These are phyloP conservation scores for Lamellibrachia luymesi DNA, from an alignment of 1,140 invertebrate genomes.

Conservation along the genomic window DNA sequence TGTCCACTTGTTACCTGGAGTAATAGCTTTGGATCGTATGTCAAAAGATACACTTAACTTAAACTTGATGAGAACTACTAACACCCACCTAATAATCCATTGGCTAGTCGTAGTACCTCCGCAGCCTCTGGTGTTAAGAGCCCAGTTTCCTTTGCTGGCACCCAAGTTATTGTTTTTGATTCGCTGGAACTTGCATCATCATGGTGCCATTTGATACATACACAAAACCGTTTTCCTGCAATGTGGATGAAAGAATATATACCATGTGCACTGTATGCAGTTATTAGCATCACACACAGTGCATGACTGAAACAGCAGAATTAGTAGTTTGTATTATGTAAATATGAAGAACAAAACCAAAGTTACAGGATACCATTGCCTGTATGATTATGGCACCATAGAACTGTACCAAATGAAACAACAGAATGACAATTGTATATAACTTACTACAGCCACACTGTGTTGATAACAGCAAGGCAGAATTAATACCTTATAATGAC, in stretches of 20 bases:
- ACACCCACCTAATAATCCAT: background rate
- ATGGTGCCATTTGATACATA: conserved; percentile 69
- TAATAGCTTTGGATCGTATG: background rate
- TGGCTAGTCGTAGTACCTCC: conserved; percentile 62
- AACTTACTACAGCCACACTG: no score
- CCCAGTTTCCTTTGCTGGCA: conserved; percentile 51
- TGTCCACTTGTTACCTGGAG: background rate
- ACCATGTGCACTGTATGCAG: background rate
- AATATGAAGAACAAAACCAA: no score
- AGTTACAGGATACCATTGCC: no score
- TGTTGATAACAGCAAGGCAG: no score
- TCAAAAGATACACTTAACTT: background rate
- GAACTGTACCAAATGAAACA: no score
- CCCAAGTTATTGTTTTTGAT: conserved; percentile 34
- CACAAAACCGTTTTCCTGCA: conserved; percentile 80
- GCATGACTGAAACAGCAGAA: no score
- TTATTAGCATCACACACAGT: background rate
- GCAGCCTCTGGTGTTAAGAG: conserved; percentile 80
- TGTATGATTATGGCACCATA: no score
- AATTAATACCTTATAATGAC: no score
- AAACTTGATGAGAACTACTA: background rate
- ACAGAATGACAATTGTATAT: no score
- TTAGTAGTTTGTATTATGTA: no score
- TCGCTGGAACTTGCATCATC: conserved; percentile 41
- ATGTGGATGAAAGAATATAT: conserved; percentile 27